Base-by-base conservation (phyloP, 1,140 invertebrate species). In the Teleopsis dalmanni region DNA sequence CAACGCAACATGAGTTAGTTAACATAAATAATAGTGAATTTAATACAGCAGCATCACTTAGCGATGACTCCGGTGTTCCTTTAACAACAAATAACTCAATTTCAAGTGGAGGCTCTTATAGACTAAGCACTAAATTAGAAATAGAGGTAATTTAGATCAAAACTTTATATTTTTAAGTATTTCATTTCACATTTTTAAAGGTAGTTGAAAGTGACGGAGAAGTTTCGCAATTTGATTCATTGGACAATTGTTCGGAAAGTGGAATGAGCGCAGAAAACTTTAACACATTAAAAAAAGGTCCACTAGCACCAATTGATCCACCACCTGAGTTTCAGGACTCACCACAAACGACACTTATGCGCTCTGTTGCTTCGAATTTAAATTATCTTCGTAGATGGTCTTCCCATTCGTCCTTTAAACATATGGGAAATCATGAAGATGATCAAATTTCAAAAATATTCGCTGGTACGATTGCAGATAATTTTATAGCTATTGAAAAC, bases 231-330 rank as follows among this genome's bases (percentile, higher is more conserved):
- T 72, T 76, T 55, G 80, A 82, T 64, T 82, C 80, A 18, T 74
- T 82, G 54, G 79, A 81, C 72, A 75, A 75, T 47, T 81, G 81
- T 62, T 81, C 79, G 5, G 78, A 81, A 56, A 73, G 75, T 25
- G 74, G 80, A 1, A 85, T 86, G 76, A 83, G 82, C 56, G 80
- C 81, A 22, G 84, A 87, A 67, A 85, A 86, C 62, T 88, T 86
- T 60, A 87, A 87, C 60, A 88, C 85, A 7, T 72, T 88, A 46
- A 88, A 87, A 58, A 88, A 88, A 71, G 83, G 81, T 21, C 83
- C 83, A 18, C 75, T 78, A 44, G 75, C 78, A 26, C 80, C 84
- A 14, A 87, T 88, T 56, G 84, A 87, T 58, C 86, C 85, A 44
- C 86, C 86, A 4, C 81, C 80, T 14, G 83, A 88, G 57, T 89